Conservation (phyloP, 2,113 vertebrate genomes). For the Antigone vipio region DNA sequence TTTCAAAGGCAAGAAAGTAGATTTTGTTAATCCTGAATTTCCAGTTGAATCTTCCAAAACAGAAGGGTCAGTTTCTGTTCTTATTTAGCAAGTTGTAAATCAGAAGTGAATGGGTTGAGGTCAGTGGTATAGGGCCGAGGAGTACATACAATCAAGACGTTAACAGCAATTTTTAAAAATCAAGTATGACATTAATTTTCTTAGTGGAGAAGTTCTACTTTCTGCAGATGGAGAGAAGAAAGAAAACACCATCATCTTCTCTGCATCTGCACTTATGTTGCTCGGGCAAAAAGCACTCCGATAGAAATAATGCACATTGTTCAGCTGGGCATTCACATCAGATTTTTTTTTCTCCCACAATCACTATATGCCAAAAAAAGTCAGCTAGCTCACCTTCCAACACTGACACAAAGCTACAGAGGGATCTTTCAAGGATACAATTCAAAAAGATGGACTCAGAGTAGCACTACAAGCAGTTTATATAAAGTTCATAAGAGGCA, state of each 20-base stretch:
- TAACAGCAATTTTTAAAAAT: neutral
- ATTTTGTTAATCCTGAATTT: neutral
- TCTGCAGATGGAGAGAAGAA: neutral
- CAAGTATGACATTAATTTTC: neutral
- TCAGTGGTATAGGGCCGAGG: neutral
- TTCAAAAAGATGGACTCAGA: neutral
- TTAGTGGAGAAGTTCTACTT: neutral
- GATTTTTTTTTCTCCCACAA: neutral
- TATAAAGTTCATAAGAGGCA: neutral
- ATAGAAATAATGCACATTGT: neutral
- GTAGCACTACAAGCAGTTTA: neutral
- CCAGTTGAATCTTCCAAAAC: neutral
- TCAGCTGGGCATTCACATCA: neutral
- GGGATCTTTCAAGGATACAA: neutral
- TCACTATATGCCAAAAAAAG: neutral
- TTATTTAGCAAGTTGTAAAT: neutral
- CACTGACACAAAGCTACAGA: neutral
- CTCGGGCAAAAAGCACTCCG: neutral
- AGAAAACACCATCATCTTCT: neutral
- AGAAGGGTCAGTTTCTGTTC: neutral
- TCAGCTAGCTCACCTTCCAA: neutral
- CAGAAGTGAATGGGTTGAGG: neutral
- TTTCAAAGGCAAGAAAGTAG: neutral
- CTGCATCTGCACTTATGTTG: neutral
- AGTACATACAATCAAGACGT: neutral